These are phyloP conservation scores for Fabriciana adippe DNA, from an alignment of 2,888 invertebrate genomes.

Conservation along the genomic window DNA sequence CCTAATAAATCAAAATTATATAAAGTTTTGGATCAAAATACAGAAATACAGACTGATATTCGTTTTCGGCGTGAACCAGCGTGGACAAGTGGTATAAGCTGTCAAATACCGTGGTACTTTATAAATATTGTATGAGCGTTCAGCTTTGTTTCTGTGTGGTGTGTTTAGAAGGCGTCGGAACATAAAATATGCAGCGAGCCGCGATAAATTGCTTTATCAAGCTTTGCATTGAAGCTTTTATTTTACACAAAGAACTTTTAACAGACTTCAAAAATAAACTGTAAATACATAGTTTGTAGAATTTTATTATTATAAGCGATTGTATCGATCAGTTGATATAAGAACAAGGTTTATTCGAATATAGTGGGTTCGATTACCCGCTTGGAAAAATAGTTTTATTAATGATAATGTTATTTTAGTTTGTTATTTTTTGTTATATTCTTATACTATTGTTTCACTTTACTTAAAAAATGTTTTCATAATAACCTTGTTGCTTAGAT, in stretches of 20 bases:
- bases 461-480: too few relatives aligned
- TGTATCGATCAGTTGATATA: background rate
- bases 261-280: constrained; percentile 8
- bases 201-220: constrained; percentile 17
- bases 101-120: constrained; percentile 11
- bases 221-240: constrained; percentile 4
- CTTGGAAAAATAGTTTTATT: too few relatives aligned
- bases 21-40: background rate
- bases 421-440: too few relatives aligned
- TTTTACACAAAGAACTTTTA: constrained; percentile 1
- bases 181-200: constrained; percentile 19
- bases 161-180: constrained; percentile 15
- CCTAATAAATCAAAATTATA: background rate
- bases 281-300: background rate
- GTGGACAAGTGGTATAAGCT: constrained; percentile 14
- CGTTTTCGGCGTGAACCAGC: constrained; percentile 10
- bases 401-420: too few relatives aligned
- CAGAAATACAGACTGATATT: background rate
- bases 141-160: background rate
- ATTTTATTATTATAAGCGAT: background rate
- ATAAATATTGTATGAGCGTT: constrained; percentile 9
- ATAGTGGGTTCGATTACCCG: too few relatives aligned
- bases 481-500: too few relatives aligned
- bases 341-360: too few relatives aligned
- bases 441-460: too few relatives aligned